Evolutionary conservation across 1,140 invertebrate species (phyloP).

Genomic region (Plodia interpunctella): DNA sequence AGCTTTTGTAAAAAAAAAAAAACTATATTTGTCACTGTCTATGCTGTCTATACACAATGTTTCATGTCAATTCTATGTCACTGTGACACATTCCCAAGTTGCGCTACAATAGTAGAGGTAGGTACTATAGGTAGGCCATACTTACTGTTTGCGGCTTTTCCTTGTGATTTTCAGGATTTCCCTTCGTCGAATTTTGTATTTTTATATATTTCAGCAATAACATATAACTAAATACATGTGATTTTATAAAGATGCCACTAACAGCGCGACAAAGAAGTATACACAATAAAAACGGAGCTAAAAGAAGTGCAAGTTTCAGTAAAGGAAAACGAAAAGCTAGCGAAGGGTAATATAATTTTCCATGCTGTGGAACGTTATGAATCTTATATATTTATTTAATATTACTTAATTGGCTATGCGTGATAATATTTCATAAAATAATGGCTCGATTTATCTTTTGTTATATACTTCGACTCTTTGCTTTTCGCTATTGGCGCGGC

Average conservation of each 20-base stretch:
- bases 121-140: too few species aligned
- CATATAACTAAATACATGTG: conserved; percentile 14
- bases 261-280: conserved; percentile 65
- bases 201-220: neutral
- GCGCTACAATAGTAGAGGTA: too few species aligned
- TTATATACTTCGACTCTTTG: conserved; percentile 14
- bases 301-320: conserved; percentile 56
- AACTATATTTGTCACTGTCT: neutral
- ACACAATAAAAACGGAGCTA: conserved; percentile 62
- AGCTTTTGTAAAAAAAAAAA: too few species aligned
- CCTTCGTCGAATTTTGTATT: neutral
- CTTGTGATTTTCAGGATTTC: neutral
- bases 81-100: too few species aligned
- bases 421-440: conserved; percentile 28
- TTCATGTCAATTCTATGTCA: neutral
- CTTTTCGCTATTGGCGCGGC: conserved; percentile 21
- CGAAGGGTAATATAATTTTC: conserved; percentile 44
- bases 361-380: neutral
- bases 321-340: conserved; percentile 57
- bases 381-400: conserved; percentile 10
- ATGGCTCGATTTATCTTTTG: conserved; percentile 18
- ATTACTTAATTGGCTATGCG: conserved; percentile 17
- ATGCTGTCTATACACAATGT: neutral
- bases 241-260: conserved; percentile 44
- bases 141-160: too few species aligned